Conservation (phyloP, 2,113 vertebrate species). For the Puntigrus tetrazona region DNA sequence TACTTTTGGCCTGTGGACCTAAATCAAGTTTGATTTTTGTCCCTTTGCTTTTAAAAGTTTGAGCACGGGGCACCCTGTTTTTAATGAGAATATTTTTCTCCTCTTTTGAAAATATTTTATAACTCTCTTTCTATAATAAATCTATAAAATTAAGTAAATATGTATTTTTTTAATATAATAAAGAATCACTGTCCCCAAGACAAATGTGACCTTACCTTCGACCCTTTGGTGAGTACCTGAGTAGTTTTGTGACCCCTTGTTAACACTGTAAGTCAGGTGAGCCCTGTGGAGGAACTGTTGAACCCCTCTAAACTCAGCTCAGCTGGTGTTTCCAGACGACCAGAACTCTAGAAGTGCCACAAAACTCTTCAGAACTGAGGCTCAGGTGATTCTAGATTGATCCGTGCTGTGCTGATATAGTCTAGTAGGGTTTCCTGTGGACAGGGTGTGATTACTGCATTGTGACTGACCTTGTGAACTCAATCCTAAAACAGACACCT, state of each 20-base stretch:
- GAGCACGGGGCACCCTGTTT: no score
- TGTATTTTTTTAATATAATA: neutral
- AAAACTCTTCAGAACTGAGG: slow-evolving; percentile 12
- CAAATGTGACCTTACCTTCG: neutral
- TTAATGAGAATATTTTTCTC: no score
- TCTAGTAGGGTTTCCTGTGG: slow-evolving; percentile 23
- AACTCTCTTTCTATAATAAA: neutral
- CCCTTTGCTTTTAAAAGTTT: no score
- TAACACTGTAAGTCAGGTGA: neutral
- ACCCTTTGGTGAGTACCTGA: neutral
- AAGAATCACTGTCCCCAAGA: neutral
- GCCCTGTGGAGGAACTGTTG: neutral
- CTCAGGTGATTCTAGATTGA: slow-evolving; percentile 33
- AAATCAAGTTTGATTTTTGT: neutral
- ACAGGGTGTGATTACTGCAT: slow-evolving; percentile 35
- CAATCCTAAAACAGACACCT: slow-evolving; percentile 30
- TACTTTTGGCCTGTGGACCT: neutral
- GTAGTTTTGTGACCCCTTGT: neutral
- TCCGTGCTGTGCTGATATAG: neutral
- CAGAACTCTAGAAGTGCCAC: neutral
- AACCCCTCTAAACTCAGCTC: neutral
- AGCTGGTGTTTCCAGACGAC: neutral
- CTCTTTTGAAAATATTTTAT: no score
- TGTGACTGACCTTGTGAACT: slow-evolving; percentile 49
- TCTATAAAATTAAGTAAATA: neutral